Base-by-base conservation (phyloP, 2,797 vertebrate genomes). In the Craterocephalus amniculus region DNA sequence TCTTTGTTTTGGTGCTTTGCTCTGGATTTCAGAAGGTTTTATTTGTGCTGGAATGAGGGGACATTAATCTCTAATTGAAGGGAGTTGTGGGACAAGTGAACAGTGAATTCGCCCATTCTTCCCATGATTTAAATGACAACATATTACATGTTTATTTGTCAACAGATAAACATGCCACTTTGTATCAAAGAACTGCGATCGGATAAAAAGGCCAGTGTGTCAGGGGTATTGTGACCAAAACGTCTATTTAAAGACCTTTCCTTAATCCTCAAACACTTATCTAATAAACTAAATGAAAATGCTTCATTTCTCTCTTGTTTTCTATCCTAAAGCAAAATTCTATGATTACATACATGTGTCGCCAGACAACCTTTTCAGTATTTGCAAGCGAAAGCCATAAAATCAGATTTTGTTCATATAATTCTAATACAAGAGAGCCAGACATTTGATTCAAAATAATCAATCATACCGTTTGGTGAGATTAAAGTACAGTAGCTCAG, bases 11-110 rank as follows among this genome's bases (percentile, higher is more conserved):
- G 72, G 70, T 75, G 74, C 52, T 68, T 57, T 6, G 31, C 72
- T 82, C 45, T 59, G 79, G 66, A 49, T 81, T 79, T 70, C 7
- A 7, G 51, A 70, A 70, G 52, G 78, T 83, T 84, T 81, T 74
- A 80, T 74, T 78, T 73, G 66, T 4, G 20, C 59, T 58, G 56
- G 51, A 79, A 57, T 63, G 70, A 72, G 43, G 40, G 52, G 51
- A 78, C 70, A 73, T 78, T 82, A 49, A 78, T 74, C 72, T 72
- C 58, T 80, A 79, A 81, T 78, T 83, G 68, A 87, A 79, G 4
- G 67, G 78, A 79, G 68, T 79, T 81, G 78, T 68, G 68, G 71
- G 70, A 78, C 63, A 59, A 54, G 22, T 72, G 56, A 81, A 78
- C 65, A 67, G 79, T 81, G 79, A 78, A 83, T 74, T 84, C 67